Percentiles rank a stretch among this genome's conserved stretches.
Evolutionary conservation across 1,140 invertebrate genomes (phyloP).

Genomic region (Plectus sambesii): DNA sequence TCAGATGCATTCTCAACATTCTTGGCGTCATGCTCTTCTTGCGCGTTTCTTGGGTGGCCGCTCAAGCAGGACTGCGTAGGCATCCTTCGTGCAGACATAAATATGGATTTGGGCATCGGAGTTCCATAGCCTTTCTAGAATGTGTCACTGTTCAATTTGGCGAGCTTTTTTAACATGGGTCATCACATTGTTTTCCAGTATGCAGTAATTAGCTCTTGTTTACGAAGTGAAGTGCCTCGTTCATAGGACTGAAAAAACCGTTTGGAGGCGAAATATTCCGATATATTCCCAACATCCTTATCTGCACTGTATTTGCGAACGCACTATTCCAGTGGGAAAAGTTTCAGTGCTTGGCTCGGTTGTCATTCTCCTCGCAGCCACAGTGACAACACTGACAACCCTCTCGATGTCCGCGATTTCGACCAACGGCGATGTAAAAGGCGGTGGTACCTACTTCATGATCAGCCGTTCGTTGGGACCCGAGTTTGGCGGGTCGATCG

Average conservation of each 20-base stretch:
- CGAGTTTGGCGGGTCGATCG: slow-evolving; percentile 92
- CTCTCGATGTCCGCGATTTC: slow-evolving; percentile 91
- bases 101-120: too few relatives aligned
- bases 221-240: too few relatives aligned
- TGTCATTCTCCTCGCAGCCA: slow-evolving; percentile 73
- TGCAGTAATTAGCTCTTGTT: too few relatives aligned
- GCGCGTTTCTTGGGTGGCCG: slow-evolving; percentile 55
- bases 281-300: too few relatives aligned
- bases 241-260: too few relatives aligned
- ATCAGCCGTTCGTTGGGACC: slow-evolving; percentile 71
- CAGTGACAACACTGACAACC: slow-evolving; percentile 84
- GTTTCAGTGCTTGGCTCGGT: slow-evolving; percentile 45
- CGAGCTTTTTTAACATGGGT: too few relatives aligned
- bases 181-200: too few relatives aligned
- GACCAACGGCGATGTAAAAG: slow-evolving; percentile 96
- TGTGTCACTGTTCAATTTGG: too few relatives aligned
- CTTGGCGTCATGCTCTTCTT: slow-evolving; percentile 58
- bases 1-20: slow-evolving; percentile 60
- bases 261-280: too few relatives aligned
- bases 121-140: too few relatives aligned
- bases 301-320: too few relatives aligned
- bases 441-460: slow-evolving; percentile 58
- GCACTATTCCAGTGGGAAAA: slow-evolving; percentile 1
- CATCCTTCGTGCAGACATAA: not conserved
- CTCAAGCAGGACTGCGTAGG: slow-evolving; percentile 58